These are phyloP conservation scores for Epizoanthus ramosus DNA, from an alignment of 92 coral and sea anemone genomes.

Conservation along the genomic window DNA sequence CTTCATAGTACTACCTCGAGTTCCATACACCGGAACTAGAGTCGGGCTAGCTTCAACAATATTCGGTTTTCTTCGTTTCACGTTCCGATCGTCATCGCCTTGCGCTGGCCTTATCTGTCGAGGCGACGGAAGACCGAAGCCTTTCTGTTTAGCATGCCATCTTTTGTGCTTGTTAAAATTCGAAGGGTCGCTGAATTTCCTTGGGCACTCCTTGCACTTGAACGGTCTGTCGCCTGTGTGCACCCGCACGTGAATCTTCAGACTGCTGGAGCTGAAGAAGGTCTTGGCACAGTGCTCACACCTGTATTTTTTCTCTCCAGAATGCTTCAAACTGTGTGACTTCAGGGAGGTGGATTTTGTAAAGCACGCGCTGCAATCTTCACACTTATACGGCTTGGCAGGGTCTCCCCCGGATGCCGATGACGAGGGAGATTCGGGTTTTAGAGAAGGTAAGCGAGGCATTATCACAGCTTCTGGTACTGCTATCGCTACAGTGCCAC, in stretches of 20 bases:
- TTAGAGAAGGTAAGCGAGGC: constrained; percentile 16
- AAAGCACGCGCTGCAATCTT: constrained; percentile 86
- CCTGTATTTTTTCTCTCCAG: constrained; percentile 95
- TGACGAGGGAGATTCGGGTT: background rate
- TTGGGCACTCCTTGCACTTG: constrained; percentile 95
- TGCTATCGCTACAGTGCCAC: constrained; percentile 1
- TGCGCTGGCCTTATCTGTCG: constrained; percentile 43
- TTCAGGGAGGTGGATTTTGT: constrained; percentile 94
- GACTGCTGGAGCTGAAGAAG: constrained; percentile 95
- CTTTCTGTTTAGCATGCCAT: constrained; percentile 92
- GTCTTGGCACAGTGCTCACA: constrained; percentile 95
- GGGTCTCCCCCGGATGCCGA: constrained; percentile 17
- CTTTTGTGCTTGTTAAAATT: constrained; percentile 98
- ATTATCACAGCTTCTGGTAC: constrained; percentile 30
- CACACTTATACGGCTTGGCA: constrained; percentile 75
- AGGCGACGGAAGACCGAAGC: constrained; percentile 54
- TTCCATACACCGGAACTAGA: constrained; percentile 37
- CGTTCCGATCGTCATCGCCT: constrained; percentile 28
- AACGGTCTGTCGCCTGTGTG: constrained; percentile 98
- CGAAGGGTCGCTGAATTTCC: constrained; percentile 97
- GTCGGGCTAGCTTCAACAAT: constrained; percentile 7
- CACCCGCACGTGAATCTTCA: constrained; percentile 95
- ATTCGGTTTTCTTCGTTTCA: constrained; percentile 31
- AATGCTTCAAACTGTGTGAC: constrained; percentile 92
- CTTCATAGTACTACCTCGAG: constrained; percentile 34